Conservation (phyloP, 2,888 invertebrate species). For the Micoletzkya japonica region DNA sequence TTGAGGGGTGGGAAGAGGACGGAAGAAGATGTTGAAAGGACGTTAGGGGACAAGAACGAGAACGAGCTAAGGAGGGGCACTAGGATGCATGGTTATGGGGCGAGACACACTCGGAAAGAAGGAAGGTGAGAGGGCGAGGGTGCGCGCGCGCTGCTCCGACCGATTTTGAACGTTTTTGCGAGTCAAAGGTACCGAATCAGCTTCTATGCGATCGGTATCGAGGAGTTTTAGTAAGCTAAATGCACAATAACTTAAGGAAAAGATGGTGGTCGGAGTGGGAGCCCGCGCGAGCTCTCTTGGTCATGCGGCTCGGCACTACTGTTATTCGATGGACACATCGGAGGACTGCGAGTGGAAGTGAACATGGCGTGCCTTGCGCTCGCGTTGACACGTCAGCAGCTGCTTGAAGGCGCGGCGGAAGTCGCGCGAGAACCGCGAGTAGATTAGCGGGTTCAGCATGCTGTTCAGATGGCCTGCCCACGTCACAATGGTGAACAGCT, state of each 20-base stretch:
- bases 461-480: constrained; percentile 64
- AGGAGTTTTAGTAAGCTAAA: too few relatives aligned
- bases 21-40: background rate
- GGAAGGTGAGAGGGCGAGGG: too few relatives aligned
- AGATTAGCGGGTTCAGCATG: constrained; percentile 61
- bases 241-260: too few relatives aligned
- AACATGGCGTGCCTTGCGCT: constrained; percentile 34
- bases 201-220: too few relatives aligned
- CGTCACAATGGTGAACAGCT: constrained; percentile 61
- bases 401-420: constrained; percentile 62
- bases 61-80: too few relatives aligned
- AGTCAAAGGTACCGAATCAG: too few relatives aligned
- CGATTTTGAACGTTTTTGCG: too few relatives aligned
- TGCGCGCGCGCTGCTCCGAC: too few relatives aligned
- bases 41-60: background rate
- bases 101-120: too few relatives aligned
- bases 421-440: constrained; percentile 61
- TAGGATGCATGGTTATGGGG: too few relatives aligned
- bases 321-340: constrained; percentile 14
- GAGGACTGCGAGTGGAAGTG: constrained; percentile 19
- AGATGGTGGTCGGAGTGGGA: background rate
- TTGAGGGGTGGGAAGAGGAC: background rate
- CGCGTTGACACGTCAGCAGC: constrained; percentile 61
- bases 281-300: background rate
- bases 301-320: background rate